phyloP scores from a whole-genome alignment of 2,888 invertebrate species.

The Hyposoter dolosus region DNA sequence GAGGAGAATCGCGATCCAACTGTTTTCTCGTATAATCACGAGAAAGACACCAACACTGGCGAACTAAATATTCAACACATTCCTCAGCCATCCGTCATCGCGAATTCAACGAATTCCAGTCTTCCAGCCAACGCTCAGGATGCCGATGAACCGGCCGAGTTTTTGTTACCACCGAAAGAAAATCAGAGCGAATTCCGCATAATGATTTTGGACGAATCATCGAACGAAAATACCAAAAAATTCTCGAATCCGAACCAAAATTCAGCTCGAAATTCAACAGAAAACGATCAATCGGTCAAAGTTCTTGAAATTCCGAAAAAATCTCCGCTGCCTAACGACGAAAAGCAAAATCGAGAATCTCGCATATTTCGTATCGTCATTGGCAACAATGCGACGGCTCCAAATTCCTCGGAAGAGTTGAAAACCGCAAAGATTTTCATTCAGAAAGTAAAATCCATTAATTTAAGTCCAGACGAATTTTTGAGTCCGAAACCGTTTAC shows the following conservation, averaged over 20 bases:
- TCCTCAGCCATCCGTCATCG: not conserved
- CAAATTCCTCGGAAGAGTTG: not conserved
- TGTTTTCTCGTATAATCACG: slow-evolving; percentile 41
- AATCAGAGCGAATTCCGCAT: slow-evolving; percentile 71
- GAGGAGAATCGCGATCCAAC: slow-evolving; percentile 47
- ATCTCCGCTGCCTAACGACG: slow-evolving; percentile 53
- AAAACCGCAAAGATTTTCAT: not conserved
- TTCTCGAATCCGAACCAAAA: not conserved
- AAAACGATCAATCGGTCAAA: slow-evolving; percentile 42
- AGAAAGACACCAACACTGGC: not conserved
- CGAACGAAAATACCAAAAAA: not conserved
- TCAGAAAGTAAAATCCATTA: slow-evolving; percentile 17
- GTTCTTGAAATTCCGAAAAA: slow-evolving; percentile 66
- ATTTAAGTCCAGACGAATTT: not conserved
- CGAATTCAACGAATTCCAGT: slow-evolving; percentile 46
- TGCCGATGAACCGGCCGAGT: slow-evolving; percentile 49
- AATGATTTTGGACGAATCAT: slow-evolving; percentile 70
- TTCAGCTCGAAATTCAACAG: not conserved
- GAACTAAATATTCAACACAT: not conserved
- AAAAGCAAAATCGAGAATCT: slow-evolving; percentile 51
- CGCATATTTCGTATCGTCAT: slow-evolving; percentile 53
- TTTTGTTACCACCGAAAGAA: slow-evolving; percentile 69
- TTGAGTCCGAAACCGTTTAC: not conserved
- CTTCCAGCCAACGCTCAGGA: slow-evolving; percentile 22
- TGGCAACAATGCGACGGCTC: slow-evolving; percentile 13